Evolutionary conservation across 2,113 vertebrate genomes (phyloP), one percentile per base, ranked within the genome.

Genomic region (Solea senegalensis): DNA sequence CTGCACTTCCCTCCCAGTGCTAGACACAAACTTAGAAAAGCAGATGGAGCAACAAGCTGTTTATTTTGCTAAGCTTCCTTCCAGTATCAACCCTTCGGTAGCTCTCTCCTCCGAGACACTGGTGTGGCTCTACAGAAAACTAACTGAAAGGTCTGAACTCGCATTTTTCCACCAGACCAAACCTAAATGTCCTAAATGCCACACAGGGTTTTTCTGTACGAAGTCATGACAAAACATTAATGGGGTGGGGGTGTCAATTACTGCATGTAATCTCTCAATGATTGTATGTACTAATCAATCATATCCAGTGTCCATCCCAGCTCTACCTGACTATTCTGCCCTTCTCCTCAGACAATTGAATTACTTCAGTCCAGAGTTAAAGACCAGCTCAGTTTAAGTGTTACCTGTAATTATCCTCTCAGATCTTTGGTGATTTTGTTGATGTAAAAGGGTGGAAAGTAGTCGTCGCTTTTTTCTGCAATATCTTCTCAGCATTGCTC

Each of bases 31-130:
- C 72, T 80, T 66, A 59, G 58, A 75, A 69, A 74, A 81, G 77
- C 82, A 78, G 78, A 72, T 78, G 84, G 58, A 71, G 66, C 55
- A 57, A 72, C 67, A 74, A 72, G 84, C 75, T 81, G 76, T 69
- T 85, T 74, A 11, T 82, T 85, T 16, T 74, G 40, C 66, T 9
- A 62, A 54, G 49, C 62, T 66, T 61, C 44, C 43, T 75, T 75
- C 60, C 65, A 9, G 2, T 75, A 45, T 75, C 76, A 7, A 52
- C 49, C 49, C 49, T 60, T 9, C 39, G 51, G 58, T 40, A 5
- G 53, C 28, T 57, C 9, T 49, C 34, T 84, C 64, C 40, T 48
- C 77, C 8, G 53, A 69, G 57, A 49, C 48, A 12, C 71, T 10
- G n/a, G 8, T 48, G 11, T 10, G 8, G 44, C 44, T 45, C 44